Evolutionary conservation across 2,888 invertebrate genomes (phyloP).

Genomic region (Scaptomyza tumidula): DNA sequence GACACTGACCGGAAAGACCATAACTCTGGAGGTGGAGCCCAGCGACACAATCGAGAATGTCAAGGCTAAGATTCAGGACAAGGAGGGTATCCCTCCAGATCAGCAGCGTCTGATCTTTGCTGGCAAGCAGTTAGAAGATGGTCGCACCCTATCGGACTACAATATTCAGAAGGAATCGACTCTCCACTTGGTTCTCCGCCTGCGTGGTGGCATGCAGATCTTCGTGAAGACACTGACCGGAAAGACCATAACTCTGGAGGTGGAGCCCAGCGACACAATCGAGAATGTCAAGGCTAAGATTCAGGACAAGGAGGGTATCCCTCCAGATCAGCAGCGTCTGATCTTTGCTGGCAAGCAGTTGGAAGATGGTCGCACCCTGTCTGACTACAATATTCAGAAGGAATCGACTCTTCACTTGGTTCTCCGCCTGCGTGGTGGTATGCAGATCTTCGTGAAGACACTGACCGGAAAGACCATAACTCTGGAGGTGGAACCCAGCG

Average conservation of each 20-base stretch:
- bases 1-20: constrained; percentile 48
- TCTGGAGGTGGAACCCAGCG: constrained; percentile 42
- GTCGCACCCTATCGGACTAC: constrained; percentile 53
- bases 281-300: constrained; percentile 66
- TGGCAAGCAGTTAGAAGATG: constrained; percentile 58
- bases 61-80: constrained; percentile 49
- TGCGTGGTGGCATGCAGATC: constrained; percentile 64
- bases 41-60: constrained; percentile 48
- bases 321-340: constrained; percentile 62
- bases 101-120: constrained; percentile 62
- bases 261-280: constrained; percentile 51
- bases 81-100: constrained; percentile 57
- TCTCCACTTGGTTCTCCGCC: constrained; percentile 54
- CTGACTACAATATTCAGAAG: constrained; percentile 62
- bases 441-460: constrained; percentile 61
- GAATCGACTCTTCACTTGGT: constrained; percentile 59
- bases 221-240: constrained; percentile 59
- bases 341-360: constrained; percentile 65
- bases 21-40: constrained; percentile 43
- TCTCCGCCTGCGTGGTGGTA: constrained; percentile 57
- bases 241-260: constrained; percentile 58
- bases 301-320: constrained; percentile 62
- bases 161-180: constrained; percentile 62
- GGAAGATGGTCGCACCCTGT: constrained; percentile 60
- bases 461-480: constrained; percentile 58